phyloP scores from a whole-genome alignment of 2,797 vertebrate genomes.

The Eremophila alpestris region DNA sequence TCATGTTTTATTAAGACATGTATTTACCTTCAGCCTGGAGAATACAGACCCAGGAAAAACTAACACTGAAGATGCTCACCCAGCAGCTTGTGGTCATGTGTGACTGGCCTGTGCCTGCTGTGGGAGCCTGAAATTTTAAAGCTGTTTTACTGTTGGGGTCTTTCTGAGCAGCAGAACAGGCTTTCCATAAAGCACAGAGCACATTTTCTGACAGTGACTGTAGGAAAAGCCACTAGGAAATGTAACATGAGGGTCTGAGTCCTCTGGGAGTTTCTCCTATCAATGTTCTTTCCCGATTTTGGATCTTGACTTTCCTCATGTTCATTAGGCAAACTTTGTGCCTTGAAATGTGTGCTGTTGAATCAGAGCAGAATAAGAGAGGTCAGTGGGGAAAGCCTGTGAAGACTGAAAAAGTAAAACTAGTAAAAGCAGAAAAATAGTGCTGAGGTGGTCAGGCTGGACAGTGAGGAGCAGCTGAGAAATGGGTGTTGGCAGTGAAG shows the following conservation, averaged over 20 bases:
- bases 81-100: not conserved
- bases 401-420: not conserved
- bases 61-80: not conserved
- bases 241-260: not conserved
- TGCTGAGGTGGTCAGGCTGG: not conserved
- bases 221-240: not conserved
- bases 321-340: not conserved
- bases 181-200: not conserved
- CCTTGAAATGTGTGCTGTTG: not conserved
- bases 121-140: not conserved
- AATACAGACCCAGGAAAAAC: not conserved
- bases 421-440: not conserved
- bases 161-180: not conserved
- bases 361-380: not conserved
- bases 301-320: not conserved
- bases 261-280: not conserved
- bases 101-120: not conserved
- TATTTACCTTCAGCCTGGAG: not conserved
- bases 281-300: not conserved
- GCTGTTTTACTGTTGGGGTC: not conserved
- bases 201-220: not conserved
- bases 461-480: not conserved
- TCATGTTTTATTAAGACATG: rapidly evolving
- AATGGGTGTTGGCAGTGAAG: not conserved
- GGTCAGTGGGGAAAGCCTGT: not conserved